These are phyloP conservation scores for Cinara cedri DNA, from an alignment of 2,888 invertebrate species.

Conservation along the genomic window DNA sequence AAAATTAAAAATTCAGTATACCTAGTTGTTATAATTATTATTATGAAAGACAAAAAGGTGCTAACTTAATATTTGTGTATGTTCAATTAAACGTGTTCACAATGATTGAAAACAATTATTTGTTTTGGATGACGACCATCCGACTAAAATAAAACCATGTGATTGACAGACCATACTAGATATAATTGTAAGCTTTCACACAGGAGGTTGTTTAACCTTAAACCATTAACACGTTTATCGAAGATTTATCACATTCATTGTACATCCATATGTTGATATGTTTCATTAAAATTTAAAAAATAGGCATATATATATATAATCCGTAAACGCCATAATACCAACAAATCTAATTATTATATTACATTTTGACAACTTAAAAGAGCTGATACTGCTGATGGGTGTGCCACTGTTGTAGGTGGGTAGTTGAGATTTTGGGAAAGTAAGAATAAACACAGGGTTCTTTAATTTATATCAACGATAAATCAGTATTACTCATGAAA, in stretches of 20 bases:
- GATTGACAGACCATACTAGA: constrained; percentile 29
- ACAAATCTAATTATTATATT: neutral
- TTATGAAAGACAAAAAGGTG: too few relatives aligned
- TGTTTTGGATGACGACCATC: constrained; percentile 25
- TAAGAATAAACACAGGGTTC: too few relatives aligned
- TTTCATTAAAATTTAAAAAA: constrained; percentile 15
- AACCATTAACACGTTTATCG: constrained; percentile 3
- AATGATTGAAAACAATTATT: neutral
- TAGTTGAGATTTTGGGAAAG: too few relatives aligned
- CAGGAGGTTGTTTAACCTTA: constrained; percentile 33
- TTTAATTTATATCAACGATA: too few relatives aligned
- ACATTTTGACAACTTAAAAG: neutral
- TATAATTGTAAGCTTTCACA: constrained; percentile 23
- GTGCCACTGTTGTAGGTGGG: too few relatives aligned
- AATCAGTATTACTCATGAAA: too few relatives aligned
- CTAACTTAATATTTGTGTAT: constrained; percentile 12
- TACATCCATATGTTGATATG: constrained; percentile 32
- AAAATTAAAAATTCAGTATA: neutral
- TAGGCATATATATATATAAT: too few relatives aligned
- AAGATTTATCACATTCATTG: constrained; percentile 26
- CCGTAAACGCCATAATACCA: neutral
- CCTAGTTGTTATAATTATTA: too few relatives aligned
- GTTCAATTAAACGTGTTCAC: neutral
- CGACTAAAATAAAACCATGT: constrained; percentile 36
- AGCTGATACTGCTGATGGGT: too few relatives aligned